Conservation (phyloP, 37 sponge, comb jelly and placozoan species). For the Ianthella basta region DNA sequence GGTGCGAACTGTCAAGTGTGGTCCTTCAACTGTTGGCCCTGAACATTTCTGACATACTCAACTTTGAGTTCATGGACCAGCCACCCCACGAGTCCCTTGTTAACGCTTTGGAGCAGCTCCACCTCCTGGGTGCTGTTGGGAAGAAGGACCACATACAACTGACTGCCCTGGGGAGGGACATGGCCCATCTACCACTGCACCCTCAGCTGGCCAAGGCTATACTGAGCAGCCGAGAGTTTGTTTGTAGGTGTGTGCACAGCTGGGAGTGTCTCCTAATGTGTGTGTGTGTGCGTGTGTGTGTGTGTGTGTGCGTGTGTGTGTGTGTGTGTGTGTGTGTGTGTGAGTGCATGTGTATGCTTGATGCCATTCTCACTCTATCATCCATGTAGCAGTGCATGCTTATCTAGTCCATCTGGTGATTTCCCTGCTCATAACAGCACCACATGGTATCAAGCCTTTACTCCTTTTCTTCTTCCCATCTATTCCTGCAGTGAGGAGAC, state of each 20-base stretch:
- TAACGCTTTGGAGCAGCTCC: conserved; percentile 81
- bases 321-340: too few relatives aligned
- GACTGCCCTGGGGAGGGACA: conserved; percentile 72
- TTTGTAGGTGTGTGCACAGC: conserved; percentile 18
- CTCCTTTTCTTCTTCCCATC: neutral
- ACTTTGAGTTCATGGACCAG: conserved; percentile 91
- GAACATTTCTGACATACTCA: conserved; percentile 74
- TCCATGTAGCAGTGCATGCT: conserved; percentile 41
- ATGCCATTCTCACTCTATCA: too few relatives aligned
- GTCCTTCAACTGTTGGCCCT: conserved; percentile 86
- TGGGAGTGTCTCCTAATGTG: too few relatives aligned
- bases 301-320: neutral
- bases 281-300: neutral
- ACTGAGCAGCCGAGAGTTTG: conserved; percentile 43
- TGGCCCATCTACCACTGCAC: conserved; percentile 87
- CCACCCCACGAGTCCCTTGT: conserved; percentile 75
- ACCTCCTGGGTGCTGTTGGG: conserved; percentile 74
- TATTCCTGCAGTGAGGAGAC: conserved; percentile 75
- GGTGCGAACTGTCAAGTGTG: conserved; percentile 85
- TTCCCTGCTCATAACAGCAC: neutral
- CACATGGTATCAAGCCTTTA: neutral
- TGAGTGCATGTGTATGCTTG: too few relatives aligned
- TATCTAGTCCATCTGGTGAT: conserved; percentile 70
- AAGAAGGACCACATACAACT: conserved; percentile 54
- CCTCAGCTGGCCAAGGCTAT: conserved; percentile 76